Base-by-base conservation (phyloP, 1,140 invertebrate genomes). In the Anastatus disparis region DNA sequence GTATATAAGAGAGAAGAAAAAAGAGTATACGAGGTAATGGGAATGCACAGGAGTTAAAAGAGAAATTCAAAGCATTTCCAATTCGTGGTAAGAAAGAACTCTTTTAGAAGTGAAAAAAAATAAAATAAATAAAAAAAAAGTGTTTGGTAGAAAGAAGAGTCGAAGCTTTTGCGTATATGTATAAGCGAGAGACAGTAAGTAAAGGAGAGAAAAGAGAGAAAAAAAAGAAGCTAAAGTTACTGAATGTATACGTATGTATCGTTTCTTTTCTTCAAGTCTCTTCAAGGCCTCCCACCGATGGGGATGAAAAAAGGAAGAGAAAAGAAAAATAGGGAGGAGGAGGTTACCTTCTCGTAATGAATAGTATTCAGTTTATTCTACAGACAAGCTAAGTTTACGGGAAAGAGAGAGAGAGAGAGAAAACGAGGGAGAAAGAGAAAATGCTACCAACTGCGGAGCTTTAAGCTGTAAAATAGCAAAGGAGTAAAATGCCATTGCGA, bases 301-400 rank as follows among this genome's bases (percentile, higher is more conserved):
- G 27, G 15, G 6, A 52, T 2, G 22, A 20, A 2, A n/a, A n/a
- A n/a, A n/a, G 22, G 20, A 48, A 48, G 26, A 48, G 46, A 48
- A 10, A 1, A 24, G 2, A 3, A 22, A 53, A 26, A n/a, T 4
- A 10, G 35, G 7, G 59, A 68, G 27, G 53, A 66, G 67, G 73
- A 75, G 78, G 72, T n/a, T n/a, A 76, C 70, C 26, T 10, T 0
- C 13, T 27, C 72, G 77, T 82, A 81, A 82, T 82, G 81, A 82
- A 82, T 82, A 76, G 79, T 76, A 83, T 82, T 83, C 79, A 79
- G 79, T 82, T 83, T 82, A 82, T 82, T 82, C 73, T 72, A 65
- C 20, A 6, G 55, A 17, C 13, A n/a, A 75, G 71, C 73, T 78
- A 77, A 82, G 77, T 80, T n/a, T 80, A 76, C 70, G 73, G 72